phyloP scores from a whole-genome alignment of 1,140 invertebrate genomes.

The Grapholita molesta region DNA sequence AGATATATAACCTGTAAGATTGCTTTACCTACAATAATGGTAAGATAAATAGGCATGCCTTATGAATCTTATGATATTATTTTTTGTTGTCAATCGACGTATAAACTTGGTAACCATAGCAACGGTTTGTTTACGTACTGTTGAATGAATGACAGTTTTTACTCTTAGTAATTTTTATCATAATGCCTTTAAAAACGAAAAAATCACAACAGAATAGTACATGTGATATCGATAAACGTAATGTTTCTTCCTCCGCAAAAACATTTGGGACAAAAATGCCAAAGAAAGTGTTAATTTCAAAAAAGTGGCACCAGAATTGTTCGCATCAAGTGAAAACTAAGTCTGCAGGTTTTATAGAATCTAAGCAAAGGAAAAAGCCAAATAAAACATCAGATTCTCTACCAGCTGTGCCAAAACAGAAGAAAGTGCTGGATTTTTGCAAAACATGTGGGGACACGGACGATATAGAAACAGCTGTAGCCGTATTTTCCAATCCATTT shows the following conservation, averaged over 20 bases:
- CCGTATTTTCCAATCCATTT: not conserved
- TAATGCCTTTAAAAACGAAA: not conserved
- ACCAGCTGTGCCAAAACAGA: constrained; percentile 27
- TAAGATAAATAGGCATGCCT: too few relatives aligned
- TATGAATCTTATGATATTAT: too few relatives aligned
- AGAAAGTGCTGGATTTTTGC: constrained; percentile 36
- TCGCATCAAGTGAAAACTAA: constrained; percentile 35
- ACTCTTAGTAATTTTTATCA: not conserved
- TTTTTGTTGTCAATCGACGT: not conserved
- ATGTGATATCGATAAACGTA: not conserved
- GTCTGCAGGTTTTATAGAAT: constrained; percentile 38
- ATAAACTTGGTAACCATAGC: constrained; percentile 20
- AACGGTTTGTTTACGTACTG: constrained; percentile 20
- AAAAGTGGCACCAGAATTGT: not conserved
- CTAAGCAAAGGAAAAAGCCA: constrained; percentile 24
- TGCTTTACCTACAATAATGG: too few relatives aligned
- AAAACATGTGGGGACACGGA: constrained; percentile 51
- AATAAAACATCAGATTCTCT: constrained; percentile 57
- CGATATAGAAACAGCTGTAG: not conserved
- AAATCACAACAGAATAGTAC: not conserved
- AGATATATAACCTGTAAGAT: too few relatives aligned
- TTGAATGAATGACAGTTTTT: not conserved
- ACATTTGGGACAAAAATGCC: constrained; percentile 24
- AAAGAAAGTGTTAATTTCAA: constrained; percentile 24
- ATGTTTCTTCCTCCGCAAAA: not conserved